A percentile compares a stretch with the other conserved stretches of the same genome.
Evolutionary conservation across 2,797 vertebrate species (phyloP).

Genomic region (Schizopygopsis pylzovi): DNA sequence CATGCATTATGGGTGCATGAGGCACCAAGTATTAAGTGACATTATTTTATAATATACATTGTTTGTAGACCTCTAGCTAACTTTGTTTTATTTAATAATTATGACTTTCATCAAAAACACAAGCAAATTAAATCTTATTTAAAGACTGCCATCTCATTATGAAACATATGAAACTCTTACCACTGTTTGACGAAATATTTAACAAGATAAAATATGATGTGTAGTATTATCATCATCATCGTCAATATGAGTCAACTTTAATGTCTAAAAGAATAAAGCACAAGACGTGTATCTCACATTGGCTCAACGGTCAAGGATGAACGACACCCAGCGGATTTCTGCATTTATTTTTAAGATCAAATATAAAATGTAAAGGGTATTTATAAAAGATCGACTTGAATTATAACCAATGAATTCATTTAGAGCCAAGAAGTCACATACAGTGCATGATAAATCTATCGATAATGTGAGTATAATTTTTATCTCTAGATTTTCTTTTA

Average conservation of each 20-base stretch:
- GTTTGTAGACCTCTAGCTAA: neutral
- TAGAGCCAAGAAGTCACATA: neutral
- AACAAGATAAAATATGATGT: neutral
- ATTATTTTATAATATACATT: neutral
- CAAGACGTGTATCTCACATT: neutral
- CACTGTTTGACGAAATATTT: neutral
- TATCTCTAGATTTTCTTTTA: neutral
- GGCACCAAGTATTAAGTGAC: neutral
- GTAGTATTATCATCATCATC: neutral
- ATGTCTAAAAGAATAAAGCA: neutral
- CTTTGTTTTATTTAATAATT: neutral
- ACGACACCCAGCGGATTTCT: neutral
- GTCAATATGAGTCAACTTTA: neutral
- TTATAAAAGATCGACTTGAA: neutral
- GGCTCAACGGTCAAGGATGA: constrained; percentile 4
- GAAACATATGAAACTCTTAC: neutral
- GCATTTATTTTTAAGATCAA: neutral
- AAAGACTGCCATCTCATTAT: neutral
- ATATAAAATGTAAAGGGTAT: neutral
- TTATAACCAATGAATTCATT: neutral
- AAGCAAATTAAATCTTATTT: neutral
- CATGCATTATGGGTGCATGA: neutral
- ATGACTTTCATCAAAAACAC: neutral
- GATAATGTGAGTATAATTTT: neutral
- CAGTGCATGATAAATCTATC: neutral